These are phyloP conservation scores for Griposia aprilina DNA, from an alignment of 2,888 invertebrate genomes.

Conservation along the genomic window DNA sequence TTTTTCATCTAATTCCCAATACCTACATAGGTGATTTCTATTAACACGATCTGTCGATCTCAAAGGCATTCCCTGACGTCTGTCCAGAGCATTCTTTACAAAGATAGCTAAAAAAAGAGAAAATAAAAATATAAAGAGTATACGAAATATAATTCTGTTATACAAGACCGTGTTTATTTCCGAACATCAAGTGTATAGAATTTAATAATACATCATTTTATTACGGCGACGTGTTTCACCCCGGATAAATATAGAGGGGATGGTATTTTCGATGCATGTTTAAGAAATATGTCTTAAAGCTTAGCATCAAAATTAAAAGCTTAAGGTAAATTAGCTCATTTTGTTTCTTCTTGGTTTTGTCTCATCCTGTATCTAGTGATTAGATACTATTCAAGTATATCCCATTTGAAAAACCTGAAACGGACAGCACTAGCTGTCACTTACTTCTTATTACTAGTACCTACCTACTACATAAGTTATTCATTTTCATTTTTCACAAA, in stretches of 20 bases:
- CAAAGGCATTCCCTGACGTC: not conserved
- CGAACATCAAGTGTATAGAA: conserved; percentile 80
- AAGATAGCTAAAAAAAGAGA: conserved; percentile 19
- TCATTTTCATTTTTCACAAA: not conserved
- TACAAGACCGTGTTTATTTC: conserved; percentile 73
- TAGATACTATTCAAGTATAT: not conserved
- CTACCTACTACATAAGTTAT: too few relatives aligned
- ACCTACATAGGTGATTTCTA: too few relatives aligned
- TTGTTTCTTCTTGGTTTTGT: not conserved
- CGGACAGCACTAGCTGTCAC: not conserved
- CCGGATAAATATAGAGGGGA: conserved; percentile 34
- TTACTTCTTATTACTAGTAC: too few relatives aligned
- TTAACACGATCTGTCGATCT: not conserved
- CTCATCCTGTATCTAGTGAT: not conserved
- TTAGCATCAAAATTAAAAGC: too few relatives aligned
- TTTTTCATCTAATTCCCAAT: not conserved
- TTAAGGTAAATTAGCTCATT: not conserved
- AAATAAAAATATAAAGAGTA: conserved; percentile 28
- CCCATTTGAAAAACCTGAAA: not conserved
- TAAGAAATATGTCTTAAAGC: not conserved
- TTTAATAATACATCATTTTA: conserved; percentile 87
- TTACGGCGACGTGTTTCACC: conserved; percentile 67
- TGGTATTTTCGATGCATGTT: conserved; percentile 7
- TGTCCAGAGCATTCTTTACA: conserved; percentile 5
- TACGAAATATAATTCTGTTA: conserved; percentile 52